A percentile compares a stretch with the other conserved stretches of the same genome.
Conservation (phyloP, 2,797 vertebrate species). For the Centropyge bicolor region DNA sequence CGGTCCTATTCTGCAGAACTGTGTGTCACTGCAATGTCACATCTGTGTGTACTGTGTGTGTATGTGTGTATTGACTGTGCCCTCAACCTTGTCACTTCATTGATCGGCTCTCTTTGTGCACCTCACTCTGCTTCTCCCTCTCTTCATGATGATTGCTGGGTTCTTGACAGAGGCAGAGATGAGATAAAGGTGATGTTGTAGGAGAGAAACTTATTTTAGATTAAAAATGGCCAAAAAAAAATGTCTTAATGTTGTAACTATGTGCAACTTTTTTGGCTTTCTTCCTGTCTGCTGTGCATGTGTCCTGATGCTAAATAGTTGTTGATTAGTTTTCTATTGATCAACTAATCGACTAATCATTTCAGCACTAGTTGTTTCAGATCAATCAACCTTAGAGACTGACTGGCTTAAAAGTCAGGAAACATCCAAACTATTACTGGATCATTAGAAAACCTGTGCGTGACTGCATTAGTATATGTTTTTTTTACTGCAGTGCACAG, state of each 20-base stretch:
- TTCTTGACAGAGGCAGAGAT: constrained; percentile 50
- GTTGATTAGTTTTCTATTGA: background rate
- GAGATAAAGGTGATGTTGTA: constrained; percentile 43
- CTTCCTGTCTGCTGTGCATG: background rate
- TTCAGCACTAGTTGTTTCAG: background rate
- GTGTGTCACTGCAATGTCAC: constrained; percentile 61
- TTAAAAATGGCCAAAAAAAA: background rate
- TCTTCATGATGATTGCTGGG: constrained; percentile 33
- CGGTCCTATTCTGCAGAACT: constrained; percentile 50
- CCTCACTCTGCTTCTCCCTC: constrained; percentile 19
- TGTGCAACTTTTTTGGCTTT: background rate
- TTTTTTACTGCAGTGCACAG: constrained; percentile 16
- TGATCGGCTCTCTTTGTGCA: constrained; percentile 43
- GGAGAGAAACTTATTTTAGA: background rate
- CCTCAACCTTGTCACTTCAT: constrained; percentile 40
- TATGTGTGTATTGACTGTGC: constrained; percentile 14
- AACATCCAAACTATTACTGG: too few species aligned
- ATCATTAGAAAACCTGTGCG: background rate
- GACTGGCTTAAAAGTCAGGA: constrained; percentile 4
- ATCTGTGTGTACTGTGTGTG: constrained; percentile 29
- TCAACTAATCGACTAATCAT: background rate
- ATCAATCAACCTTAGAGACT: background rate
- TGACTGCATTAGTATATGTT: background rate
- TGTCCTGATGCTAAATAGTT: background rate
- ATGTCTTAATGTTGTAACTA: background rate